These are phyloP conservation scores for Cryptoprocta ferox DNA, from an alignment of 2,797 vertebrate genomes.

Conservation along the genomic window DNA sequence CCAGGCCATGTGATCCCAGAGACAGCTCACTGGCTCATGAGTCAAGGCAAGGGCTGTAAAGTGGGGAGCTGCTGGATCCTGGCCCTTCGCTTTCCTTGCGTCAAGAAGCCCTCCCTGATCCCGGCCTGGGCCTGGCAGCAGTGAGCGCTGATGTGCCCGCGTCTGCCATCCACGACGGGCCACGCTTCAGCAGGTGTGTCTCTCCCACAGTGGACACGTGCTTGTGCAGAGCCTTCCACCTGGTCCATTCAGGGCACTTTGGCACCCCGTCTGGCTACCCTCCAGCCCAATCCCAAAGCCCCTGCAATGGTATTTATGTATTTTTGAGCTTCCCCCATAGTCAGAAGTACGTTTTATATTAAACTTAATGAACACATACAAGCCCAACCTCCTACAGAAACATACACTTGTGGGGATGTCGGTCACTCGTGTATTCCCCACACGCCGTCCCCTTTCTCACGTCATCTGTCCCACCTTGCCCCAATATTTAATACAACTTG, in stretches of 20 bases:
- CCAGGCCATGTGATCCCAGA: background rate
- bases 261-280: too few species aligned
- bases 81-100: background rate
- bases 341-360: background rate
- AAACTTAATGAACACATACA: too few species aligned
- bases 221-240: background rate
- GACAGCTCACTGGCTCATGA: background rate
- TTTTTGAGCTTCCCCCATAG: background rate
- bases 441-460: background rate
- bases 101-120: background rate
- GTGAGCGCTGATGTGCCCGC: background rate
- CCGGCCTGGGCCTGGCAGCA: background rate
- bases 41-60: background rate
- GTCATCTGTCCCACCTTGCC: background rate
- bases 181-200: background rate
- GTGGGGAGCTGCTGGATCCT: background rate
- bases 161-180: background rate
- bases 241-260: fast-evolving
- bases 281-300: background rate
- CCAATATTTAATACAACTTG: too few species aligned
- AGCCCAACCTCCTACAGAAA: background rate
- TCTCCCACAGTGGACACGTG: background rate
- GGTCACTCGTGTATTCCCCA: fast-evolving
- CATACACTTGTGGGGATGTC: too few species aligned
- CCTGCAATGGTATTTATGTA: background rate